Percentiles rank a stretch among this genome's conserved stretches.
Evolutionary conservation across 1,140 invertebrate genomes (phyloP).

Genomic region (Euura saliciscinereae): DNA sequence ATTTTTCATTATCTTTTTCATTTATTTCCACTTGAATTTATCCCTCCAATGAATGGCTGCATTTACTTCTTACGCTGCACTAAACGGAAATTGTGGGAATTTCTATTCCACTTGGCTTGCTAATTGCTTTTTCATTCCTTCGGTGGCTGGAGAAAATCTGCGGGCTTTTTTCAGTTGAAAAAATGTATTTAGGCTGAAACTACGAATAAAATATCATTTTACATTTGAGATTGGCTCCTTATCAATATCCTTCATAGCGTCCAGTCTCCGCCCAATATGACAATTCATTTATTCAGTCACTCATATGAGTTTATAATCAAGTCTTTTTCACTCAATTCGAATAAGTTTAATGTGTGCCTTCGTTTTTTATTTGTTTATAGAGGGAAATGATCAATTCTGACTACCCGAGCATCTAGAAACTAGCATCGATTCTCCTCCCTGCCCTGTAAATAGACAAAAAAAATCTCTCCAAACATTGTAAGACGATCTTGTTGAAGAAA

Average conservation of each 20-base stretch:
- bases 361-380: constrained; percentile 41
- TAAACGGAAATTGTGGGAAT: too few relatives aligned
- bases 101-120: too few relatives aligned
- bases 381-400: constrained; percentile 38
- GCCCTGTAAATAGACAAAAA: constrained; percentile 41
- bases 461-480: constrained; percentile 10
- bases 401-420: constrained; percentile 20
- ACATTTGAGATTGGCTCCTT: constrained; percentile 33
- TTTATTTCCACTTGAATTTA: too few relatives aligned
- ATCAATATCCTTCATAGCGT: constrained; percentile 19
- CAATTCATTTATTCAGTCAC: constrained; percentile 10
- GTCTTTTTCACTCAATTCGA: constrained; percentile 10
- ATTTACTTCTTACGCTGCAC: too few relatives aligned
- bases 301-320: constrained; percentile 5
- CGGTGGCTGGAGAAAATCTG: background rate
- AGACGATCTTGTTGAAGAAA: constrained; percentile 5
- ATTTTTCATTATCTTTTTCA: too few relatives aligned
- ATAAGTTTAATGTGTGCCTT: constrained; percentile 21
- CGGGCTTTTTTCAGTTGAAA: background rate
- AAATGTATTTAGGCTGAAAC: constrained; percentile 10
- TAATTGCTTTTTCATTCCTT: background rate
- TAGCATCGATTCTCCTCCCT: constrained; percentile 33
- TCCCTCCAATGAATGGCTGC: too few relatives aligned
- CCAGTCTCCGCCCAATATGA: constrained; percentile 16
- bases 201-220: constrained; percentile 16